Evolutionary conservation across 2,888 invertebrate species (phyloP), one percentile per base, ranked within the genome.

Genomic region (Escarpia spicata): DNA sequence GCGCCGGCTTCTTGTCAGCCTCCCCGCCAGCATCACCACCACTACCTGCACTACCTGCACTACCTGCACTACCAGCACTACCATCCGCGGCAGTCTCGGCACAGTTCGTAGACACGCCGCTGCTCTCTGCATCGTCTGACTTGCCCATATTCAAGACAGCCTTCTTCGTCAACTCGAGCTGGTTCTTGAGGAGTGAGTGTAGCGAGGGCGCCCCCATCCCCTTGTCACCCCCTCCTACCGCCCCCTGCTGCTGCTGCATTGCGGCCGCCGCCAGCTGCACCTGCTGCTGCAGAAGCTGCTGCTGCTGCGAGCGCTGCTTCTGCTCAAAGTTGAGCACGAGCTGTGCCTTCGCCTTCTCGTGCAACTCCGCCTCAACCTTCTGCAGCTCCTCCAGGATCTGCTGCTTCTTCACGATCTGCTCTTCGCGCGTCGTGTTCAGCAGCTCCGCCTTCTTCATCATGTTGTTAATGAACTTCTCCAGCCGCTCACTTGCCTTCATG

Each of bases 331-430:
- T 95, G n/a, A 96, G 94, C 89, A 95, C 93, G 60, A 95, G 94
- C 94, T 96, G 96, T n/a, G 95, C 95, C 93, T 96, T 96, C 31
- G 96, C 96, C 93, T 98, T 96, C 95, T 98, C 98, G 94, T 97
- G 97, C 93, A 98, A 96, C 95, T 98, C 98, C 94, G 97, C 97
- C 96, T 98, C 98, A 93, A 98, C 98, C 96, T 97, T 97, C 97
- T 98, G 96, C 93, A 97, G 96, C 96, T 98, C 98, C 95, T 98
- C 98, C 60, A 98, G 97, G 95, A 98, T 98, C 94, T 96, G 96
- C 95, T 97, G 97, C 96, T 98, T 97, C 95, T 98, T 97, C 92
- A 97, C 97, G 94, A 97, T 97, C 95, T 98, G 97, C 94, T 98
- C 98, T 94, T 97, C 96, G 92, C 95, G 95, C 90, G 96, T 96